phyloP scores from a whole-genome alignment of 1,140 invertebrate species.

The Octopus sinensis region DNA sequence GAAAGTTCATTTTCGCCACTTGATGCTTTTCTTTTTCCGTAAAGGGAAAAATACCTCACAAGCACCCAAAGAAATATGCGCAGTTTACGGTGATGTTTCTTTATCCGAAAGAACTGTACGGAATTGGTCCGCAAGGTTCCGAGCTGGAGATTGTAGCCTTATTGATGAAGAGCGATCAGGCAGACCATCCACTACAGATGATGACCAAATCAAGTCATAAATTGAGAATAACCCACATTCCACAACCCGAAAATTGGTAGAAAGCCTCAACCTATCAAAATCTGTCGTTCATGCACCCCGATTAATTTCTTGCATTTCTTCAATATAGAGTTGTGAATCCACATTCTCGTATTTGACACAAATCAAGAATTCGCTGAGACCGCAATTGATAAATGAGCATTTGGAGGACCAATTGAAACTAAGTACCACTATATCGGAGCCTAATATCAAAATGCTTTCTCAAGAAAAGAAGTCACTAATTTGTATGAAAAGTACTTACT shows the following conservation, averaged over 20 bases:
- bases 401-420: background rate
- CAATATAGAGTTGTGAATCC: background rate
- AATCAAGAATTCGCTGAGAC: background rate
- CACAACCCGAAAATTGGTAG: background rate
- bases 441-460: background rate
- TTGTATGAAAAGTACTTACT: background rate
- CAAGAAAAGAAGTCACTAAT: background rate
- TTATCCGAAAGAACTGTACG: too few relatives aligned
- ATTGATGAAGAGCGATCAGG: too few relatives aligned
- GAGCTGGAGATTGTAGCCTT: too few relatives aligned
- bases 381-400: background rate
- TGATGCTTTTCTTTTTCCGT: too few relatives aligned
- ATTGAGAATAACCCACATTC: too few relatives aligned
- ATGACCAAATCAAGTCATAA: too few relatives aligned
- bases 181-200: too few relatives aligned
- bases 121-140: too few relatives aligned
- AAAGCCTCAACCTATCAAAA: background rate
- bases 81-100: too few relatives aligned
- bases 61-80: too few relatives aligned
- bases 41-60: too few relatives aligned
- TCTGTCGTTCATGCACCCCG: background rate
- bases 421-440: background rate
- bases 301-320: background rate
- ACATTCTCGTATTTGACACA: background rate
- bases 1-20: too few relatives aligned